These are phyloP conservation scores for Amiota communis DNA, from an alignment of 2,888 invertebrate species.

Conservation along the genomic window DNA sequence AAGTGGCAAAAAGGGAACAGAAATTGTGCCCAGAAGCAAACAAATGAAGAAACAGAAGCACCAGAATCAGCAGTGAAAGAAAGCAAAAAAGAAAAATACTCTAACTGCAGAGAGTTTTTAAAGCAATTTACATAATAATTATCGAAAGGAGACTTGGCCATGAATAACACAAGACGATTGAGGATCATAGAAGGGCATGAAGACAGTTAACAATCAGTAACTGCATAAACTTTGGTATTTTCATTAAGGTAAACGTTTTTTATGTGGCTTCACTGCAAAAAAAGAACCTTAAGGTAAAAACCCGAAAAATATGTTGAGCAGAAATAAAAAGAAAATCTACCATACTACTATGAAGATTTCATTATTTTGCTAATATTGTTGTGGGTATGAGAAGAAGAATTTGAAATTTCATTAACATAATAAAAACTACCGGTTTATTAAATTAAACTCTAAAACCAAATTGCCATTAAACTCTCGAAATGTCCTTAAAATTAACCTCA, in stretches of 20 bases:
- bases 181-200: neutral
- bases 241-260: too few relatives aligned
- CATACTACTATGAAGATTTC: too few relatives aligned
- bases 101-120: constrained; percentile 65
- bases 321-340: too few relatives aligned
- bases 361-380: too few relatives aligned
- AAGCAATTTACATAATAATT: constrained; percentile 67
- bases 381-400: too few relatives aligned
- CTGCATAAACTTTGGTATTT: neutral
- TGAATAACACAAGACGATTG: too few relatives aligned
- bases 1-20: neutral
- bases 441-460: too few relatives aligned
- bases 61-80: neutral
- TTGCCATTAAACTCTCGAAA: too few relatives aligned
- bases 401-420: too few relatives aligned
- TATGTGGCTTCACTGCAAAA: constrained; percentile 19
- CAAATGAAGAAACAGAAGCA: neutral
- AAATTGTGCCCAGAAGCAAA: neutral
- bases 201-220: constrained; percentile 29
- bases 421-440: too few relatives aligned
- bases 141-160: constrained; percentile 43
- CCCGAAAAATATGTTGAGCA: too few relatives aligned
- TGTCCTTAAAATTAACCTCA: too few relatives aligned
- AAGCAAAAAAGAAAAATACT: constrained; percentile 18
- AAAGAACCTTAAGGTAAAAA: constrained; percentile 48